These are phyloP conservation scores for Volucella zonaria DNA, from an alignment of 2,888 invertebrate species.

Conservation along the genomic window DNA sequence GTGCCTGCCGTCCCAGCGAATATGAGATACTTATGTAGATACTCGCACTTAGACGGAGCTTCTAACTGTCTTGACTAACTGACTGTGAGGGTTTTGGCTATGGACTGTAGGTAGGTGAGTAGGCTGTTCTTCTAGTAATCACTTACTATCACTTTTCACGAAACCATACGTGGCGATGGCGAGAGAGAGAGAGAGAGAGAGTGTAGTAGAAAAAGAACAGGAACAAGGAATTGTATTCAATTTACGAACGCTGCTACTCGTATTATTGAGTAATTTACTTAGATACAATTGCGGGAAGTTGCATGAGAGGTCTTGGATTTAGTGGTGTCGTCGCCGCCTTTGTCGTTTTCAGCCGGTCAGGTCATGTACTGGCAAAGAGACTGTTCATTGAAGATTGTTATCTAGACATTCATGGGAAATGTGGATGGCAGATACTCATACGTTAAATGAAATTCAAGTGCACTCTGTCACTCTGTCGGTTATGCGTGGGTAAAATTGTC, in stretches of 20 bases:
- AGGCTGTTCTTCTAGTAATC: conserved; percentile 48
- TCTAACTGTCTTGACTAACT: no score
- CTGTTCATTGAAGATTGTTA: not conserved
- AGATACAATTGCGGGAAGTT: not conserved
- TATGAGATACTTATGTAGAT: not conserved
- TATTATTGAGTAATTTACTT: conserved; percentile 57
- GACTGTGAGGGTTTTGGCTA: no score
- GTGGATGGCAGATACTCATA: conserved; percentile 10
- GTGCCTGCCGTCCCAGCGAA: conserved; percentile 39
- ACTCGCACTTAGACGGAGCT: no score
- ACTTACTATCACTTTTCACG: conserved; percentile 65
- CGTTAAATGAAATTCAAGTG: conserved; percentile 14
- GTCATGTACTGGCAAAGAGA: no score
- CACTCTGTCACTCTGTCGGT: conserved; percentile 3
- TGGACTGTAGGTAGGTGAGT: conserved; percentile 15
- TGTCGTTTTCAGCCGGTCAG: not conserved
- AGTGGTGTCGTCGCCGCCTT: conserved; percentile 6
- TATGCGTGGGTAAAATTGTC: not conserved
- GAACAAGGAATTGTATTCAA: conserved; percentile 37
- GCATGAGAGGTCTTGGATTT: not conserved
- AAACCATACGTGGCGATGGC: conserved; percentile 6
- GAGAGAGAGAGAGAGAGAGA: no score
- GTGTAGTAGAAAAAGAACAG: not conserved
- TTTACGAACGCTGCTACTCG: conserved; percentile 35
- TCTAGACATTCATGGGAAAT: conserved; percentile 3